Base-by-base conservation (phyloP, 2,888 invertebrate species). In the Silvanus unidentatus region DNA sequence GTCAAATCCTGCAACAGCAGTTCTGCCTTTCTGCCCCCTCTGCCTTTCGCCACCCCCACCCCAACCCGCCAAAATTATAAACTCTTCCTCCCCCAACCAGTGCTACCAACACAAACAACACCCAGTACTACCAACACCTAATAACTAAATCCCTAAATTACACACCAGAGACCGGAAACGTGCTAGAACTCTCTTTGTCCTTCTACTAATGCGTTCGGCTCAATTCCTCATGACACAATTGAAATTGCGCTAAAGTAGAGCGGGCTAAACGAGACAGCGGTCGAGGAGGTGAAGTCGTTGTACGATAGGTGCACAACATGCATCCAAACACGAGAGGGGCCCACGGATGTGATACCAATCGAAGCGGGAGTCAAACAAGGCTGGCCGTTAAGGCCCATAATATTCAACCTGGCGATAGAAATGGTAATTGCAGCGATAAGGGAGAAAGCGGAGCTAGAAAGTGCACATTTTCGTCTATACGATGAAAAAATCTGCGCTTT, bases 201-300 rank as follows among this genome's bases (percentile, higher is more conserved):
- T n/a, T n/a, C n/a, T n/a, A 22, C 62, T 4, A 72, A 71, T 27
- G 70, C 70, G 1, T 69, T 71, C 46, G 64, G 63, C 0, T 64
- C 64, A 2, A 48, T 71, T 1, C 65, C 69, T 10, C 68, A 69
- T 44, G 34, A 39, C 3, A 49, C 57, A 5, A 46, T 49, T 0
- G 10, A 44, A 1, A 8, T 5, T 1, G 42, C 46, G 1, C 22
- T 49, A 12, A n/a, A 39, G 1, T 2, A 28, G 1, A 15, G 42
- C 27, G 47, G 43, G 1, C 39, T 47, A n/a, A 39, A 38, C 9
- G 15, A 6, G 1, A 13, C 8, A 1, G 32, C 40, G 1, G 9
- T 39, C 3, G 32, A 30, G 6, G 1, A 44, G 2, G 22, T 50
- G 1, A 2, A 28, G 2, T 57, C 65, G 30, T 47, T 45, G 10